These are phyloP conservation scores for Nerophis ophidion DNA, from an alignment of 2,113 vertebrate genomes.

Conservation along the genomic window DNA sequence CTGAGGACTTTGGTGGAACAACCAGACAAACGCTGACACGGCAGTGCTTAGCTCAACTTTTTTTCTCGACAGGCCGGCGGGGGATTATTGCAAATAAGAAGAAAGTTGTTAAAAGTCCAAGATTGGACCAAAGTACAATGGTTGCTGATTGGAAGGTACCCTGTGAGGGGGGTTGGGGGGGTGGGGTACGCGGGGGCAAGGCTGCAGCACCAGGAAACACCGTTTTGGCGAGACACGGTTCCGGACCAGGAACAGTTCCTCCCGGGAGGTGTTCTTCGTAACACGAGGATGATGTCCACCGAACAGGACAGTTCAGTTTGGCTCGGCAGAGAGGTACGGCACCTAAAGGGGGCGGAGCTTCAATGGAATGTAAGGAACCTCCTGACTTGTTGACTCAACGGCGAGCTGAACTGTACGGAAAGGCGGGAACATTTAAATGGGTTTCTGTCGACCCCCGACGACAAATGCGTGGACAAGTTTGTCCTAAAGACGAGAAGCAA, in stretches of 20 bases:
- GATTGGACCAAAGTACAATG: constrained; percentile 20
- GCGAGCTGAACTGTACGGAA: not conserved
- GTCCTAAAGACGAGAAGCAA: not conserved
- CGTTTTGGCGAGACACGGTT: constrained; percentile 42
- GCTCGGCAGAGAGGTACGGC: no score
- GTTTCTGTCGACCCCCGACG: not conserved
- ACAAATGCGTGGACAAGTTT: not conserved
- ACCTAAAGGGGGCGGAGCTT: no score
- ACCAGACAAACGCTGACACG: constrained; percentile 30
- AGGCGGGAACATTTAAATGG: not conserved
- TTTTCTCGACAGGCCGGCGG: constrained; percentile 24
- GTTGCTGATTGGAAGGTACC: constrained; percentile 38
- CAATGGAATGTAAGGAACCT: no score
- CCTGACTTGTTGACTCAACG: no score
- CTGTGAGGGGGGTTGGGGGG: constrained; percentile 46
- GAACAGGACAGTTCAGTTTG: not conserved
- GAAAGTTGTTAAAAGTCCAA: constrained; percentile 32
- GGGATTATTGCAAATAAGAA: constrained; percentile 50
- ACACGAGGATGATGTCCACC: constrained; percentile 44
- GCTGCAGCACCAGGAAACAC: constrained; percentile 46
- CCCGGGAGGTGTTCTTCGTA: constrained; percentile 25
- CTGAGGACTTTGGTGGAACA: constrained; percentile 35
- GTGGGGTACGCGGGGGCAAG: no score
- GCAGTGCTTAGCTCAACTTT: constrained; percentile 29
- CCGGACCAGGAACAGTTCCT: constrained; percentile 41